Base-by-base conservation (phyloP, 2,797 vertebrate species). In the Helostoma temminkii region DNA sequence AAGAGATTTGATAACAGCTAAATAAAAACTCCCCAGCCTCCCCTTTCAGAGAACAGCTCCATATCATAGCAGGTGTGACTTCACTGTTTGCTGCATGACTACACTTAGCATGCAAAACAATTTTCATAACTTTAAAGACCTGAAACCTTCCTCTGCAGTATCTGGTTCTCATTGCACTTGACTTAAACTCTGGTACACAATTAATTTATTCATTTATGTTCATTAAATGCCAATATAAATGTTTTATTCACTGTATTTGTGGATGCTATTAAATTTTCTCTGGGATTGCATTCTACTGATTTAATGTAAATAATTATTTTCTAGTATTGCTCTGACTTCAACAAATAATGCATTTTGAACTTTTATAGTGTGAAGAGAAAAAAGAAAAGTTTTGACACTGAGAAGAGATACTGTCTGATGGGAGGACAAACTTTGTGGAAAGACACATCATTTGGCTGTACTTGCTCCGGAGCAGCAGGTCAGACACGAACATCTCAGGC, bases 401-500 rank as follows among this genome's bases (percentile, higher is more conserved):
- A 70, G 26, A 61, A 19, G 48, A 60, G 25, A 2, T n/a, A 19
- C 41, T 19, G 41, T 9, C 3, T 10, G 21, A 46, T 41, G 37
- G 67, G 54, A 76, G 57, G 64, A 81, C 32, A 6, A 22, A 25
- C 26, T 52, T 26, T 34, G 12, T n/a, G 21, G 18, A 19, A 58
- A 56, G 16, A 39, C 37, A 1, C 5, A 53, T 69, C 57, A 39
- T 61, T 45, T 45, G 34, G 21, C 32, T 58, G 73, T 78, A 72
- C 79, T 84, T 82, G 81, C 36, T 42, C 21, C 36, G 25, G 18
- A 65, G 47, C 16, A 42, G 25, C 5, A 34, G 16, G 54, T 50
- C 0, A 0, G 66, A 71, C 37, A 8, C 28, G 45, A 52, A 45
- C 36, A 53, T 53, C 2, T 64, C 47, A 22, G 26, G 30, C 2